Evolutionary conservation across 2,888 invertebrate genomes (phyloP), one percentile per base, ranked within the genome.

Genomic region (Drosophila mettleri): DNA sequence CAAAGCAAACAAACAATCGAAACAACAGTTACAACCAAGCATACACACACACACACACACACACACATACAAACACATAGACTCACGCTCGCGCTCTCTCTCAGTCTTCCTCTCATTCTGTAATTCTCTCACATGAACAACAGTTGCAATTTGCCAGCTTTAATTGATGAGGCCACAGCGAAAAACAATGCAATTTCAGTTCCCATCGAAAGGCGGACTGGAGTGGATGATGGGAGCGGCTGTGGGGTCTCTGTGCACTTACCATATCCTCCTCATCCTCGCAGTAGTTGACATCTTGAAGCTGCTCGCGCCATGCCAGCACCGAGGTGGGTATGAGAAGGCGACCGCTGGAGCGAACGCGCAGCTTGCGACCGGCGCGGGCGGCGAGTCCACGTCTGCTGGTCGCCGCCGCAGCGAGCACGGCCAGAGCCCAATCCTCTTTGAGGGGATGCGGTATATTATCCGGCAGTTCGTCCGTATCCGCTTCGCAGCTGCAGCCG

Each of bases 181-280:
- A 41, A 51, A 54, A 69, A 72, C 67, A 70, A 74, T 74, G 75
- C 67, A 65, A 65, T 62, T 68, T 54, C 51, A 53, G 51, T 70
- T 72, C 72, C 72, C 72, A 72, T 39, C 57, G 52, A 31, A 69
- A 41, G 2, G 38, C 48, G 52, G 43, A 16, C 16, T 24, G 34
- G 7, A 16, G 20, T 18, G n/a, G 14, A n/a, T n/a, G n/a, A n/a
- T n/a, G n/a, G n/a, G n/a, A n/a, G 31, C 7, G 41, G 10, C 22
- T 27, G 16, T 8, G 27, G 14, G 27, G 29, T 20, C 41, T 1
- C 7, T 31, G n/a, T 18, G 9, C 34, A 89, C 92, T 92, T 72
- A 92, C 92, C 92, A 92, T 87, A 70, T 92, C 92, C 88, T 92
- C 92, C 84, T 92, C 92, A 83, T 92, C 92, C 77, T 92, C 92